Evolutionary conservation across 2,797 vertebrate species (phyloP).

Genomic region (Uromys caudimaculatus): DNA sequence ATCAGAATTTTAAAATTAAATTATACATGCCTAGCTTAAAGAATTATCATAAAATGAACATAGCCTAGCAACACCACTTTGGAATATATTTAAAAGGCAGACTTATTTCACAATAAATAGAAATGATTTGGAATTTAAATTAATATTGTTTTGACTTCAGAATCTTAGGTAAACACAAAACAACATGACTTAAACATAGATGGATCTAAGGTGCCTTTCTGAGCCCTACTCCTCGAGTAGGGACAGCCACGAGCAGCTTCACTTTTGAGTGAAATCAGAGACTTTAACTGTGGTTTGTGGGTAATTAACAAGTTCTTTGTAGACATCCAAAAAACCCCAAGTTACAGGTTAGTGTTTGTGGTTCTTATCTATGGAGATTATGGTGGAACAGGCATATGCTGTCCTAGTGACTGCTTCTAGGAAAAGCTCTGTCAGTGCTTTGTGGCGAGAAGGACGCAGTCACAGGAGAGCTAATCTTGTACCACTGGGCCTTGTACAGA

Average conservation of each 20-base stretch:
- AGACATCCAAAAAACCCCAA: conserved; percentile 1
- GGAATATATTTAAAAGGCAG: conserved; percentile 51
- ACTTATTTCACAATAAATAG: conserved; percentile 26
- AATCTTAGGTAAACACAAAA: conserved; percentile 12
- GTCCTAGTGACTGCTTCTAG: not conserved
- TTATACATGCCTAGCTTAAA: not conserved
- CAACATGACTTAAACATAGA: not conserved
- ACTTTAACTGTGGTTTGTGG: conserved; percentile 43
- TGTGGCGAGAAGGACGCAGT: not conserved
- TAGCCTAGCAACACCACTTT: not conserved
- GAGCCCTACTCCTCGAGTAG: not conserved
- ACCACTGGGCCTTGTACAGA: conserved; percentile 6
- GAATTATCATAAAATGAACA: conserved; percentile 29
- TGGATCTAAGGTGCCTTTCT: not conserved
- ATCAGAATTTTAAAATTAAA: conserved; percentile 48
- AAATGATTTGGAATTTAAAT: conserved; percentile 57
- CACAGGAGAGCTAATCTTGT: not conserved
- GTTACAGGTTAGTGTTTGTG: conserved; percentile 5
- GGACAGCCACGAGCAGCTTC: not conserved
- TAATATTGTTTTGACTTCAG: conserved; percentile 35
- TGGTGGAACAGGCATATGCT: not conserved
- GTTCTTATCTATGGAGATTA: not conserved
- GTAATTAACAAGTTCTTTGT: conserved; percentile 35
- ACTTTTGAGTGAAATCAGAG: not conserved
- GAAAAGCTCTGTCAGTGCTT: not conserved